phyloP scores from a whole-genome alignment of 1,140 invertebrate genomes.

The Arion vulgaris region DNA sequence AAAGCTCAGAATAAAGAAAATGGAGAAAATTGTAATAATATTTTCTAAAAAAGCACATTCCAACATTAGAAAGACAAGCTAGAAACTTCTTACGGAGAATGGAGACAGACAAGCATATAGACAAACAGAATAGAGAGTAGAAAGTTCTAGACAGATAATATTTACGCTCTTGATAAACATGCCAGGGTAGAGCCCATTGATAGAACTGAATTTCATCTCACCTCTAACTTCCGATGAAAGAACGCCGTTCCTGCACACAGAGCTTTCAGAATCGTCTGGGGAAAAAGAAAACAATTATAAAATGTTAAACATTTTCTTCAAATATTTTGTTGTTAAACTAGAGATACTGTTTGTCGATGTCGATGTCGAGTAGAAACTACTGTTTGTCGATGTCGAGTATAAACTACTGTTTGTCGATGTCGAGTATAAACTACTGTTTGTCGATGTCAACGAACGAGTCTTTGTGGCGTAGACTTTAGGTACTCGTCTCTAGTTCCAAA shows the following conservation, averaged over 20 bases:
- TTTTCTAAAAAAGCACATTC: background rate
- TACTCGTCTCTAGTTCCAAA: too few relatives aligned
- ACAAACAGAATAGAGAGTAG: background rate
- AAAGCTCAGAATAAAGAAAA: too few relatives aligned
- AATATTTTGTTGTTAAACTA: too few relatives aligned
- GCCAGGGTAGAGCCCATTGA: background rate
- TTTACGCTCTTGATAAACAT: background rate
- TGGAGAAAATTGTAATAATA: too few relatives aligned
- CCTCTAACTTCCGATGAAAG: constrained; percentile 55
- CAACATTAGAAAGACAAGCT: background rate
- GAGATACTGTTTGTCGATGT: too few relatives aligned
- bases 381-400: too few relatives aligned
- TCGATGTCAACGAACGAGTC: too few relatives aligned
- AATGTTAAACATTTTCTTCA: too few relatives aligned
- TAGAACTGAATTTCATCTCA: constrained; percentile 17
- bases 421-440: too few relatives aligned
- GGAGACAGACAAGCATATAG: background rate
- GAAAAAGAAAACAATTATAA: background rate
- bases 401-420: too few relatives aligned
- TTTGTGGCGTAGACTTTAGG: too few relatives aligned
- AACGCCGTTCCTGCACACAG: constrained; percentile 47
- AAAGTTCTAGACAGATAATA: background rate
- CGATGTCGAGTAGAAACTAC: too few relatives aligned
- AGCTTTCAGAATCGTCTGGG: constrained; percentile 47
- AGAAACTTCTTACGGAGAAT: background rate